Percentiles rank a stretch among this genome's conserved stretches.
Conservation (phyloP, 64 coral and sea anemone species). For the Porites australiensis region DNA sequence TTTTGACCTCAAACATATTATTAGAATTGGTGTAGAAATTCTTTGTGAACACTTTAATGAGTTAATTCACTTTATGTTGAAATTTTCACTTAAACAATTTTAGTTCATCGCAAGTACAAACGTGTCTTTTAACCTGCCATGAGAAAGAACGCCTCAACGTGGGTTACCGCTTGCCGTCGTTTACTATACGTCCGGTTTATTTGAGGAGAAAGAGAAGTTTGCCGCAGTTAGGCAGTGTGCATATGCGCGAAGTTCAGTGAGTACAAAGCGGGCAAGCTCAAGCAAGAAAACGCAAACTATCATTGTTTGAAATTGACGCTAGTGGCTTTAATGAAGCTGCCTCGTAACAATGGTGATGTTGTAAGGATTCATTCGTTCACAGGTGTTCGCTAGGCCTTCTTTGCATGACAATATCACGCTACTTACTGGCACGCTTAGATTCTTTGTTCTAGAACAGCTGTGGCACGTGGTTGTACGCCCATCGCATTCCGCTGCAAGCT, state of each 20-base stretch:
- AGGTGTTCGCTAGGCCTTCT: conserved; percentile 33
- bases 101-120: background rate
- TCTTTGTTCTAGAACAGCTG: conserved; percentile 41
- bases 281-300: background rate
- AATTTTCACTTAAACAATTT: background rate
- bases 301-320: background rate
- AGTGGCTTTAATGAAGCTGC: background rate
- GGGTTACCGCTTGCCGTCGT: no score
- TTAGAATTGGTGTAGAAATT: no score
- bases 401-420: conserved; percentile 4
- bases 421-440: conserved; percentile 33
- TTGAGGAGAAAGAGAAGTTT: no score
- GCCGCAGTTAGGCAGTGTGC: no score
- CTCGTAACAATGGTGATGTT: conserved; percentile 16
- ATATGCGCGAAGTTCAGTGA: background rate
- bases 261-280: no score
- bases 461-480: conserved; percentile 30
- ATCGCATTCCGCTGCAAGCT: conserved; percentile 32
- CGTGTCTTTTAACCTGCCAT: no score
- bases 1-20: no score
- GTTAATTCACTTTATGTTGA: no score
- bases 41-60: no score
- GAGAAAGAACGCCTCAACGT: no score
- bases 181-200: no score
- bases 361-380: conserved; percentile 13